phyloP scores from a whole-genome alignment of 2,888 invertebrate species.

The Coelinius sp. region DNA sequence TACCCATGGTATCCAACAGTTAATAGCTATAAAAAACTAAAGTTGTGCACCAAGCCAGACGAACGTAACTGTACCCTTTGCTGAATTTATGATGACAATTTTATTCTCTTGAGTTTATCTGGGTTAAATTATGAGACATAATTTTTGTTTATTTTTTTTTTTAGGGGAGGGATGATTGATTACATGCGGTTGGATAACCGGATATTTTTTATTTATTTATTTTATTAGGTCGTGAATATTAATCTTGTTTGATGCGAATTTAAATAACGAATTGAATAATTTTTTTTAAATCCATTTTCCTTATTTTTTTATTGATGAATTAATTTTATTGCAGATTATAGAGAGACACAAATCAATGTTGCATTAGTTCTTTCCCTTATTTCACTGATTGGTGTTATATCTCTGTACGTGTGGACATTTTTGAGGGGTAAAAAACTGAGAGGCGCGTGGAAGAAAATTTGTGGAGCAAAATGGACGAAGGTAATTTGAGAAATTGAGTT shows the following conservation, averaged over 20 bases:
- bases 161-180: no score
- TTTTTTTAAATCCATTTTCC: no score
- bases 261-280: no score
- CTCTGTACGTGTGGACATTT: conserved; percentile 50
- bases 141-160: no score
- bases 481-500: conserved; percentile 47
- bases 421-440: conserved; percentile 54
- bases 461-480: conserved; percentile 56
- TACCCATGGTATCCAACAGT: conserved; percentile 23
- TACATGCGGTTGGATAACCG: no score
- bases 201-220: no score
- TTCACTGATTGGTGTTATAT: conserved; percentile 47
- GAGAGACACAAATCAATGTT: conserved; percentile 49
- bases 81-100: no score
- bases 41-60: not conserved
- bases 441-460: conserved; percentile 49
- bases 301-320: not conserved
- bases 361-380: conserved; percentile 52
- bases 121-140: no score
- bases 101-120: no score
- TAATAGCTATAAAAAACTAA: conserved; percentile 40
- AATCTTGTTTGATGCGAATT: no score
- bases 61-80: no score
- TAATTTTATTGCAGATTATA: conserved; percentile 52
- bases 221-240: no score